Evolutionary conservation across 2,113 vertebrate genomes (phyloP).

Genomic region (Tupaia tana): DNA sequence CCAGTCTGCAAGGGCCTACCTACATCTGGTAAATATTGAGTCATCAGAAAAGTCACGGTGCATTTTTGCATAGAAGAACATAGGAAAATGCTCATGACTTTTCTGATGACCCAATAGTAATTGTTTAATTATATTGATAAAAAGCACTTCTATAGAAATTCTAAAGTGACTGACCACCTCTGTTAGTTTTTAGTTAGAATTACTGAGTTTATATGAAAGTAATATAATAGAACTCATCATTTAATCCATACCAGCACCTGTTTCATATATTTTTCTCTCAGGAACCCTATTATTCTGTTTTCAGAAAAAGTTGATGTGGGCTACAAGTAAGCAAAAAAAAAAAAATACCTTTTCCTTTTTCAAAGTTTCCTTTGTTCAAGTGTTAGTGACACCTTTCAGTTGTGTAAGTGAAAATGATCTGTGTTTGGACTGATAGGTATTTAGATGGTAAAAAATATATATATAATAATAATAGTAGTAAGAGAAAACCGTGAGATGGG

Average conservation of each 20-base stretch:
- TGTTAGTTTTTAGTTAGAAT: conserved; percentile 57
- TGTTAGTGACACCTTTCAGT: conserved; percentile 37
- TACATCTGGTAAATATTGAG: conserved; percentile 5
- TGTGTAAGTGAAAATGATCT: conserved; percentile 57
- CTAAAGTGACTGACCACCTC: background rate
- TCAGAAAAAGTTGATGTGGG: conserved; percentile 29
- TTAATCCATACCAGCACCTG: conserved; percentile 22
- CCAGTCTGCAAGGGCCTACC: background rate
- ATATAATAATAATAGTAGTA: background rate
- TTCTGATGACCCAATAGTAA: too few species aligned
- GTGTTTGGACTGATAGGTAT: conserved; percentile 40
- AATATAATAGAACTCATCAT: conserved; percentile 27
- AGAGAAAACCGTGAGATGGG: background rate
- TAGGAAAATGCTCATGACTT: too few species aligned
- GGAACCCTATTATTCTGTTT: conserved; percentile 1
- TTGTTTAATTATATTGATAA: background rate
- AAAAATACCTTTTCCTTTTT: conserved; percentile 2
- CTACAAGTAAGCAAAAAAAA: conserved; percentile 55
- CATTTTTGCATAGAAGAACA: too few species aligned
- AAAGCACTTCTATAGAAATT: conserved; percentile 50
- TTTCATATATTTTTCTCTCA: conserved; percentile 52
- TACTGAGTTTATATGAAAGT: conserved; percentile 35
- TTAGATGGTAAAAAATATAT: conserved; percentile 34
- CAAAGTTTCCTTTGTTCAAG: conserved; percentile 35
- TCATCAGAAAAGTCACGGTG: too few species aligned